Evolutionary conservation across 2,113 vertebrate genomes (phyloP).

Genomic region (Mionectes macconnelli): DNA sequence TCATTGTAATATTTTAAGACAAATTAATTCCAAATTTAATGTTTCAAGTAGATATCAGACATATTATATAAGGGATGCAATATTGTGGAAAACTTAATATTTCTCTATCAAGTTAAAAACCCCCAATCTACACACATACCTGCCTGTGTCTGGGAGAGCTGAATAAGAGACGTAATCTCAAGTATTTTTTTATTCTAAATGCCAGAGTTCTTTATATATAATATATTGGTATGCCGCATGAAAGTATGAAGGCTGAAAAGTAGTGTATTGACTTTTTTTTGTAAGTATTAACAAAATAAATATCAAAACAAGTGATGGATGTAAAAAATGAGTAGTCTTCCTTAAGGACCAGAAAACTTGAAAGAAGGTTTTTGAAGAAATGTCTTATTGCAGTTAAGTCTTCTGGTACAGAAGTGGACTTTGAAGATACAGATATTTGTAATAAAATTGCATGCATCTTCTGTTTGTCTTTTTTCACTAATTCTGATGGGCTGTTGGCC

Average conservation of each 20-base stretch:
- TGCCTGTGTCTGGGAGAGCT: not conserved
- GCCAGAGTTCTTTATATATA: not conserved
- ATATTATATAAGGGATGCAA: not conserved
- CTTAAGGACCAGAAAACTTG: not conserved
- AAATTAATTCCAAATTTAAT: not conserved
- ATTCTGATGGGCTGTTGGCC: not conserved
- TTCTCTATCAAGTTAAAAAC: not conserved
- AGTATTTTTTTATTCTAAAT: not conserved
- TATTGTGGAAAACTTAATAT: not conserved
- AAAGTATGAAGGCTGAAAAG: not conserved
- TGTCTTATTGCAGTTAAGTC: not conserved
- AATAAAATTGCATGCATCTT: not conserved
- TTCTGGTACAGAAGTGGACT: not conserved
- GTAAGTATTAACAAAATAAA: not conserved
- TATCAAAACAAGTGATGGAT: not conserved
- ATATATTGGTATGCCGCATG: not conserved
- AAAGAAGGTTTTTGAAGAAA: not conserved
- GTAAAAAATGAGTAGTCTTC: not conserved
- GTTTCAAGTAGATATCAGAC: not conserved
- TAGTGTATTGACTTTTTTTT: not conserved
- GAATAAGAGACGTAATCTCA: not conserved
- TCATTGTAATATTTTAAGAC: not conserved
- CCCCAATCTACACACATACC: accelerated
- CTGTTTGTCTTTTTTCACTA: not conserved
- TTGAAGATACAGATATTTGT: not conserved